phyloP scores from a whole-genome alignment of 2,113 vertebrate species.

The Hemiscyllium ocellatum region DNA sequence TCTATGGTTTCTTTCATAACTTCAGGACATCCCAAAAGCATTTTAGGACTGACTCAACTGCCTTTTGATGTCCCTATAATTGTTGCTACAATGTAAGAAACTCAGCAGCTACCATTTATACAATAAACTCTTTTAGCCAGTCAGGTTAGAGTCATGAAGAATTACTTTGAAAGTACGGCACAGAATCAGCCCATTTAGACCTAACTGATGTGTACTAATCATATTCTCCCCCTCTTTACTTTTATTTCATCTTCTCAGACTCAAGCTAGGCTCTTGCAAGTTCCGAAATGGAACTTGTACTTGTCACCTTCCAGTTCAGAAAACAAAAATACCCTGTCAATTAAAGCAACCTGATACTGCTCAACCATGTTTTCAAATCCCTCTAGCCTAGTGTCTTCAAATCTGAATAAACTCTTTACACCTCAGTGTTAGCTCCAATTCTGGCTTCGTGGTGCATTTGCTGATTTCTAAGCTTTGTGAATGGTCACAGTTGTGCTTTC shows the following conservation, averaged over 20 bases:
- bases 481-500: too few species aligned
- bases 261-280: too few species aligned
- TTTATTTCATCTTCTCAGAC: too few species aligned
- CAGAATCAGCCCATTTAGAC: background rate
- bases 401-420: background rate
- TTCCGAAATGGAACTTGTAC: background rate
- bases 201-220: too few species aligned
- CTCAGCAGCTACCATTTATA: background rate
- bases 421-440: background rate
- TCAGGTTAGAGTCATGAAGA: background rate
- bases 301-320: background rate
- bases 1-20: background rate
- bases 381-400: background rate
- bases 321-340: too few species aligned
- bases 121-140: background rate
- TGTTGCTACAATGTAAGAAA: background rate
- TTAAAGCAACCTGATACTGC: background rate
- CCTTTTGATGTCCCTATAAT: background rate
- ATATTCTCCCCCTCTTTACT: too few species aligned
- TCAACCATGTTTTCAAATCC: background rate
- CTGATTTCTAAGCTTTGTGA: background rate
- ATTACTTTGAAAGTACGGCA: background rate
- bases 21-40: background rate
- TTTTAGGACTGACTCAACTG: background rate
- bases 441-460: background rate